Conservation (phyloP, 2,797 vertebrate species). For the Periparus ater region DNA sequence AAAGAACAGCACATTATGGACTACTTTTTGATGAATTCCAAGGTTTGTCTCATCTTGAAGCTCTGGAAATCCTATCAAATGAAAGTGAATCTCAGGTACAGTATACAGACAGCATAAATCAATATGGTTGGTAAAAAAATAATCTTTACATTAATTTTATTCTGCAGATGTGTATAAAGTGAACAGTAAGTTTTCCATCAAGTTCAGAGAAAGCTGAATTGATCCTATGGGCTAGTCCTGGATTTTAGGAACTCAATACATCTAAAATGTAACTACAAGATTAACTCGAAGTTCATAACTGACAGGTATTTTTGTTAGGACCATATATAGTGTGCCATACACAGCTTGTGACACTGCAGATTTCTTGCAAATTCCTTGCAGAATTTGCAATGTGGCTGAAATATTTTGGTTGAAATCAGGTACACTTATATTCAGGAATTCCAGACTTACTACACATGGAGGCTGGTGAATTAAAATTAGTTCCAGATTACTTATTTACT, state of each 20-base stretch:
- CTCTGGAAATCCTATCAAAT: slow-evolving; percentile 96
- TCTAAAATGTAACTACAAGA: not conserved
- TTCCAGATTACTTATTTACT: not conserved
- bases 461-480: not conserved
- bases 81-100: slow-evolving; percentile 93
- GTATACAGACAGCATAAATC: slow-evolving; percentile 6
- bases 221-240: not conserved
- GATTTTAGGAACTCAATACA: not conserved
- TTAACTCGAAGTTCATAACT: not conserved
- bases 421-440: not conserved
- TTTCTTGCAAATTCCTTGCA: not conserved
- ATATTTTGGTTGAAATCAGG: not conserved
- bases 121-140: not conserved
- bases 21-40: slow-evolving; percentile 97
- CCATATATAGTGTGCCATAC: not conserved
- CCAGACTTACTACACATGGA: not conserved
- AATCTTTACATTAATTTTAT: not conserved
- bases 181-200: not conserved
- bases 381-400: not conserved
- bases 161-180: not conserved
- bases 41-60: slow-evolving; percentile 96
- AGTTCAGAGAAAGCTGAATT: not conserved
- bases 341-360: not conserved
- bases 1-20: slow-evolving; percentile 91
- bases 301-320: not conserved